Conservation (phyloP, 2,113 vertebrate species). For the Scomber scombrus region DNA sequence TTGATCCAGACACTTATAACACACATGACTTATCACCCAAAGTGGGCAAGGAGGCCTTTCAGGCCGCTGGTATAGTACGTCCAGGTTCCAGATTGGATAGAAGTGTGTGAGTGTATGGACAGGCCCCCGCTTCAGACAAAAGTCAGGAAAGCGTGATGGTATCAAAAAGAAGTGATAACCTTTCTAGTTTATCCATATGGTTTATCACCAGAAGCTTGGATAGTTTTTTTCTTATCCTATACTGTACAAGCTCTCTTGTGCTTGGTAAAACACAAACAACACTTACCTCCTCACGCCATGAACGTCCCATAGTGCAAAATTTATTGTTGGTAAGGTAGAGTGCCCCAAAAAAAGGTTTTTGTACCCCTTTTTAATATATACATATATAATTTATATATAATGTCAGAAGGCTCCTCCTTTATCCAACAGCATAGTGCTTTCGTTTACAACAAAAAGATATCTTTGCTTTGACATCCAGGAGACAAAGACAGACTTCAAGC, state of each 20-base stretch:
- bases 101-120: constrained; percentile 77
- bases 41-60: constrained; percentile 72
- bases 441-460: constrained; percentile 87
- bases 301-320: constrained; percentile 91
- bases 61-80: constrained; percentile 73
- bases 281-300: constrained; percentile 83
- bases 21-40: constrained; percentile 66
- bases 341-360: constrained; percentile 85
- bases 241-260: constrained; percentile 85
- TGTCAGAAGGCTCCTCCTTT: constrained; percentile 88
- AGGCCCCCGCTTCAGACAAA: constrained; percentile 84
- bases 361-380: constrained; percentile 84
- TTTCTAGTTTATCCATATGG: constrained; percentile 74
- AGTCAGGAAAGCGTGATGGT: constrained; percentile 80
- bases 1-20: constrained; percentile 73
- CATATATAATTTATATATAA: constrained; percentile 89
- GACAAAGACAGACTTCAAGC: constrained; percentile 83
- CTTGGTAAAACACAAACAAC: constrained; percentile 84
- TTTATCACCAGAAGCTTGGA: constrained; percentile 82
- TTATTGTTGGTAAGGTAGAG: constrained; percentile 89
- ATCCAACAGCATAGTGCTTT: constrained; percentile 91
- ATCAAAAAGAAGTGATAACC: constrained; percentile 80
- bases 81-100: constrained; percentile 67
- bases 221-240: constrained; percentile 78
- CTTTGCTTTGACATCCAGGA: constrained; percentile 85